Conservation (phyloP, 2,797 vertebrate genomes). For the Xenopus petersii region DNA sequence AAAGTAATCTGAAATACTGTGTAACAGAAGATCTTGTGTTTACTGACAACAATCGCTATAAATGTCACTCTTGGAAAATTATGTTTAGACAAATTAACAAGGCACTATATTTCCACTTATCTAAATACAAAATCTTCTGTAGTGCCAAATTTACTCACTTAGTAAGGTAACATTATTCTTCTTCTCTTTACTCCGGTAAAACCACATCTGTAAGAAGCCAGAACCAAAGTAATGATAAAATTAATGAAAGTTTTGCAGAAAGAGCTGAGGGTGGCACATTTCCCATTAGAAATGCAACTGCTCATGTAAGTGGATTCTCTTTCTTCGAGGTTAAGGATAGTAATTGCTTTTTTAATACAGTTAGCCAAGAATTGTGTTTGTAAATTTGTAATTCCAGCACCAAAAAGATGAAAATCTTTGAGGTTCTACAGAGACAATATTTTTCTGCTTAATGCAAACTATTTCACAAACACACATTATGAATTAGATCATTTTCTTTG, state of each 20-base stretch:
- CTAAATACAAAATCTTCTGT: slow-evolving; percentile 24
- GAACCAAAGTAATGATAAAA: slow-evolving; percentile 32
- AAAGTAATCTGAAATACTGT: too few species aligned
- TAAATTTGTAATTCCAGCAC: too few species aligned
- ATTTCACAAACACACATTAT: too few species aligned
- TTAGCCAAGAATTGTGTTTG: too few species aligned
- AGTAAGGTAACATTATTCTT: not conserved
- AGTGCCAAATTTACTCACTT: not conserved
- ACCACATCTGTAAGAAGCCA: slow-evolving; percentile 20
- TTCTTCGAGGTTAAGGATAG: slow-evolving; percentile 30
- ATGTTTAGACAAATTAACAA: not conserved
- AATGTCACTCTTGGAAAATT: not conserved
- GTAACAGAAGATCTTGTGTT: not conserved
- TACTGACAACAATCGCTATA: not conserved
- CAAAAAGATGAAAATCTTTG: too few species aligned
- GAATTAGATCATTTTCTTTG: too few species aligned
- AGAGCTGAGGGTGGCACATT: slow-evolving; percentile 36
- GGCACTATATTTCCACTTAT: slow-evolving; percentile 7
- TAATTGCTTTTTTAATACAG: too few species aligned
- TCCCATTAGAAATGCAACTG: slow-evolving; percentile 38
- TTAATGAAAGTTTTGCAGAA: slow-evolving; percentile 29
- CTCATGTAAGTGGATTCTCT: slow-evolving; percentile 29
- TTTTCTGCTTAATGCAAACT: too few species aligned
- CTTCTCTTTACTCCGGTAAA: slow-evolving; percentile 15
- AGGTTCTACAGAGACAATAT: too few species aligned